These are phyloP conservation scores for Artibeus jamaicensis DNA, from an alignment of 2,797 vertebrate genomes.

Conservation along the genomic window DNA sequence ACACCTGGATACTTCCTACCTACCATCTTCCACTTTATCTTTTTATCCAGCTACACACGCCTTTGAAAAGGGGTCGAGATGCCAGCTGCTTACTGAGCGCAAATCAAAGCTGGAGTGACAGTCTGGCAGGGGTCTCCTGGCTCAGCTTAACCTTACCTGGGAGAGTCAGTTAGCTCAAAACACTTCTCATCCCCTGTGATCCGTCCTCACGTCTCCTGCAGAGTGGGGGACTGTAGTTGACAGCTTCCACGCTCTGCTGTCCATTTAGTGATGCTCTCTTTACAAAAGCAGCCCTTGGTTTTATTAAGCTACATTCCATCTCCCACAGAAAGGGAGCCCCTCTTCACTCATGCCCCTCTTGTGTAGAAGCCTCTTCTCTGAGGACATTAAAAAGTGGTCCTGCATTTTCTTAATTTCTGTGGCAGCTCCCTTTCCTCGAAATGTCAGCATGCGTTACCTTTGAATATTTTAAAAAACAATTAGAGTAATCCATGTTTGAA, in stretches of 20 bases:
- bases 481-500: conserved; percentile 3
- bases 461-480: not conserved
- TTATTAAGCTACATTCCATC: conserved; percentile 39
- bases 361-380: not conserved
- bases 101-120: conserved; percentile 66
- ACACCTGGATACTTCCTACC: conserved; percentile 68
- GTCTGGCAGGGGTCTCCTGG: conserved; percentile 53
- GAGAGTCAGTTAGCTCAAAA: conserved; percentile 67
- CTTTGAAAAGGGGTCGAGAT: conserved; percentile 72
- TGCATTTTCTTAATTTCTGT: not conserved
- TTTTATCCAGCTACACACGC: conserved; percentile 60
- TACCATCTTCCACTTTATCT: conserved; percentile 48
- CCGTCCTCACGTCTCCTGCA: conserved; percentile 43
- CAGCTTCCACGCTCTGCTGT: conserved; percentile 40
- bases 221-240: conserved; percentile 53
- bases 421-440: not conserved
- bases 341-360: not conserved
- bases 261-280: conserved; percentile 15
- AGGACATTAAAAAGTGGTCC: not conserved
- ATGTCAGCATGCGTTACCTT: not conserved
- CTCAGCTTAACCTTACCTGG: conserved; percentile 63
- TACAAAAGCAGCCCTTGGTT: conserved; percentile 47
- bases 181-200: conserved; percentile 71
- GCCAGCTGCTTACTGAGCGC: conserved; percentile 62
- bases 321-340: not conserved